These are phyloP conservation scores for Acanthis flammea DNA, from an alignment of 2,797 vertebrate genomes.

Conservation along the genomic window DNA sequence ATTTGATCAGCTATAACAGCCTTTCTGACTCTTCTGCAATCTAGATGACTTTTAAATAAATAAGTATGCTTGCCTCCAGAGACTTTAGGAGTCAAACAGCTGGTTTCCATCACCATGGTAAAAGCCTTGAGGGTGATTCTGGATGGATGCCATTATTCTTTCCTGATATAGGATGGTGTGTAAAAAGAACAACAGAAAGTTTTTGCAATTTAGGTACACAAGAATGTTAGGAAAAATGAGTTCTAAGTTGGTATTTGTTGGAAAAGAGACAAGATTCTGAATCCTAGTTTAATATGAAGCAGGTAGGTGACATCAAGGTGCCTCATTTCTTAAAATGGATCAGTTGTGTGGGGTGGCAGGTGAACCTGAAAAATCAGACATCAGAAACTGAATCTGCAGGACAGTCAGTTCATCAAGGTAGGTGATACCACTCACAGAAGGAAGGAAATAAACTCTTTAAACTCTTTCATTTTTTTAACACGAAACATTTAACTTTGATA, in stretches of 20 bases:
- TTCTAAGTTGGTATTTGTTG: not conserved
- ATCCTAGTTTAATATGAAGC: not conserved
- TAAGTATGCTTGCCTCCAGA: constrained; percentile 27
- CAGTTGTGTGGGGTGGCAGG: not conserved
- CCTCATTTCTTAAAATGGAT: not conserved
- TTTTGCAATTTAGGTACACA: not conserved
- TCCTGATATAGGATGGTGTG: not conserved
- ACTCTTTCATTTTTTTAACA: not conserved
- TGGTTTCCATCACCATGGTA: constrained; percentile 28
- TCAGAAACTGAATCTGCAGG: not conserved
- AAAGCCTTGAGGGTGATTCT: constrained; percentile 15
- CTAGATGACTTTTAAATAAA: constrained; percentile 57
- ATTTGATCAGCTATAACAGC: constrained; percentile 51
- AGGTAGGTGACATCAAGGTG: not conserved
- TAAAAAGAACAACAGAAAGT: not conserved
- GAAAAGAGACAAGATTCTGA: not conserved
- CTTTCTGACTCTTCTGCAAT: constrained; percentile 35
- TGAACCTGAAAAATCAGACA: not conserved
- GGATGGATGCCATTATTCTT: not conserved
- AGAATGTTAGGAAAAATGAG: not conserved
- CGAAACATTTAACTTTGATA: not conserved
- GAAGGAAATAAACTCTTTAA: not conserved
- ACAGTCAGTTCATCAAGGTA: not conserved
- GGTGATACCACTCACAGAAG: not conserved
- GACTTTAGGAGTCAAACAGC: not conserved